Percentiles rank a stretch among this genome's conserved stretches.
These are phyloP conservation scores for Ploceus nigricollis DNA, from an alignment of 2,113 vertebrate genomes.

Conservation along the genomic window DNA sequence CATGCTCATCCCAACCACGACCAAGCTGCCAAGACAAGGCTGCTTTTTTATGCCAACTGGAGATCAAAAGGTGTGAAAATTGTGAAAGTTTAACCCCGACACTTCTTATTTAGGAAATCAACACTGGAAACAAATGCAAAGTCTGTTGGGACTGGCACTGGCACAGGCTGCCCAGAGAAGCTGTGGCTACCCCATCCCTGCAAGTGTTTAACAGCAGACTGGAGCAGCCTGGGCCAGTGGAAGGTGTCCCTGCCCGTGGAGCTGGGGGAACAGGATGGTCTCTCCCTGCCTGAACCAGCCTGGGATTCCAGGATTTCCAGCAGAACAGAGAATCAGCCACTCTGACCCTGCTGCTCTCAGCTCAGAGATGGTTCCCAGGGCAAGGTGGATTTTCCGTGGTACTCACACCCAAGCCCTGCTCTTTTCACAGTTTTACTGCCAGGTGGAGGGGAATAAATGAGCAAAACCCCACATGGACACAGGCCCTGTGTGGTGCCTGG, in stretches of 20 bases:
- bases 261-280: background rate
- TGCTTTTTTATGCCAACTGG: background rate
- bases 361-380: background rate
- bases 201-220: fast-evolving
- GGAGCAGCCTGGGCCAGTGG: background rate
- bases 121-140: background rate
- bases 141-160: background rate
- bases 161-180: background rate
- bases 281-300: background rate
- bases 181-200: background rate
- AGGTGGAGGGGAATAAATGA: background rate
- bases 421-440: background rate
- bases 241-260: background rate
- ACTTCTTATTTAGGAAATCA: background rate
- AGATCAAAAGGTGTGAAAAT: background rate
- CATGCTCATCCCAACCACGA: background rate
- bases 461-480: fast-evolving
- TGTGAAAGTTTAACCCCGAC: background rate
- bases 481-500: background rate
- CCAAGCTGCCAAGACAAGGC: background rate
- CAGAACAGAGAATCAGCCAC: too few relatives aligned
- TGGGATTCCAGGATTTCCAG: background rate
- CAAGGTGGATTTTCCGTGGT: background rate
- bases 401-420: background rate
- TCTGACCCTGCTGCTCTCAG: background rate